Percentiles rank a stretch among this genome's conserved stretches.
phyloP scores from a whole-genome alignment of 1,140 invertebrate genomes.

The Drosophila lowei region DNA sequence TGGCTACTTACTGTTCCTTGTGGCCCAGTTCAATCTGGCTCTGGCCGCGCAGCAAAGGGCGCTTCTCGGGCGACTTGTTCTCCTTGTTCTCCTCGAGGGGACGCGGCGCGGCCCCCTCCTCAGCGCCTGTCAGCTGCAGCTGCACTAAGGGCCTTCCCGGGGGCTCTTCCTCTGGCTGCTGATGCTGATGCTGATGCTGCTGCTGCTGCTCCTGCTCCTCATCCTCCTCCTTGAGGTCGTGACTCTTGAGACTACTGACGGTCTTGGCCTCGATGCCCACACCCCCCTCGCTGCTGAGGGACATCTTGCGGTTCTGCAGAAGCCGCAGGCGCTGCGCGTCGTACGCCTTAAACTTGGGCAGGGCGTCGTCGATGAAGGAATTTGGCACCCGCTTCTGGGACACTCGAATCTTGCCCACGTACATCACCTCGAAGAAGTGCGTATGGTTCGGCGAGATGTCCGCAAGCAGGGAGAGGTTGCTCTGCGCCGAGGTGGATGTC shows the following conservation, averaged over 20 bases:
- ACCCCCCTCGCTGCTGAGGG: slow-evolving; percentile 71
- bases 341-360: slow-evolving; percentile 91
- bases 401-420: slow-evolving; percentile 94
- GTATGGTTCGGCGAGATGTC: slow-evolving; percentile 93
- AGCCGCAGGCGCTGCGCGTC: slow-evolving; percentile 88
- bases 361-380: slow-evolving; percentile 94
- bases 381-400: slow-evolving; percentile 93
- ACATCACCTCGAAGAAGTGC: slow-evolving; percentile 94
- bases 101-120: slow-evolving; percentile 53
- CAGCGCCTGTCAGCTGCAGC: slow-evolving; percentile 54
- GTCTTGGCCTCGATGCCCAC: slow-evolving; percentile 62
- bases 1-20: slow-evolving; percentile 74
- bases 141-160: slow-evolving; percentile 34
- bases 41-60: slow-evolving; percentile 60
- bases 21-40: slow-evolving; percentile 74
- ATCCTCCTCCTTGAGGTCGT: slow-evolving; percentile 74
- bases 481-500: slow-evolving; percentile 76
- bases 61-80: slow-evolving; percentile 69
- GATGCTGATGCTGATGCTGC: background rate
- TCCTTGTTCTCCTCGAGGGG: slow-evolving; percentile 70
- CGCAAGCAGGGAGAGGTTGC: slow-evolving; percentile 86
- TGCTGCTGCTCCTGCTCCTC: slow-evolving; percentile 57
- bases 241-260: slow-evolving; percentile 53
- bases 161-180: slow-evolving; percentile 2
- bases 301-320: slow-evolving; percentile 82